phyloP scores from a whole-genome alignment of 2,113 vertebrate species.

The Erythrocebus patas region DNA sequence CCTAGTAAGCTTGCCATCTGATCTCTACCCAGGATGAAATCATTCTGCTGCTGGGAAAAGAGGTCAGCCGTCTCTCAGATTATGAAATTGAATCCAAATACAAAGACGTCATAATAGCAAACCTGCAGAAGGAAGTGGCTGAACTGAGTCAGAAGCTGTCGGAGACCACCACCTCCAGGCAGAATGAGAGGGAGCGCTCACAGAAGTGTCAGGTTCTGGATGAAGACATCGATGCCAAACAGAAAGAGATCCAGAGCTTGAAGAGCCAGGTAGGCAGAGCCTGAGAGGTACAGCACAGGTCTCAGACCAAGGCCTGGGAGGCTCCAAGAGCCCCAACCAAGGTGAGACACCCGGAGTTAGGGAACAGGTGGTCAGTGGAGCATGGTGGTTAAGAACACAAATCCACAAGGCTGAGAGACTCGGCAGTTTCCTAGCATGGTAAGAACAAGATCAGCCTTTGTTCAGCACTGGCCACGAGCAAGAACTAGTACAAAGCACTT shows the following conservation, averaged over 20 bases:
- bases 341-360: not conserved
- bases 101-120: conserved; percentile 79
- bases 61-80: conserved; percentile 60
- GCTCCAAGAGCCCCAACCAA: rapidly evolving
- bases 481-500: not conserved
- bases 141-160: conserved; percentile 75
- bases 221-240: conserved; percentile 74
- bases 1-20: not conserved
- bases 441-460: not conserved
- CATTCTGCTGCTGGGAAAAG: conserved; percentile 72
- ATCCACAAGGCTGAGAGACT: not conserved
- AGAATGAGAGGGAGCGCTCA: conserved; percentile 29
- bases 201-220: conserved; percentile 71
- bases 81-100: conserved; percentile 78
- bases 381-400: not conserved
- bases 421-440: rapidly evolving
- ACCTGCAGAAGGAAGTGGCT: conserved; percentile 78
- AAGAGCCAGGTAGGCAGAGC: conserved; percentile 82
- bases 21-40: conserved; percentile 78
- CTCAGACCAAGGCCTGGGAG: not conserved
- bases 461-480: not conserved
- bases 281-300: not conserved
- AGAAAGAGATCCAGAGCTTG: conserved; percentile 82
- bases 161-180: not conserved
- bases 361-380: rapidly evolving